Conservation (phyloP, 2,888 invertebrate genomes). For the Diarsia brunnea region DNA sequence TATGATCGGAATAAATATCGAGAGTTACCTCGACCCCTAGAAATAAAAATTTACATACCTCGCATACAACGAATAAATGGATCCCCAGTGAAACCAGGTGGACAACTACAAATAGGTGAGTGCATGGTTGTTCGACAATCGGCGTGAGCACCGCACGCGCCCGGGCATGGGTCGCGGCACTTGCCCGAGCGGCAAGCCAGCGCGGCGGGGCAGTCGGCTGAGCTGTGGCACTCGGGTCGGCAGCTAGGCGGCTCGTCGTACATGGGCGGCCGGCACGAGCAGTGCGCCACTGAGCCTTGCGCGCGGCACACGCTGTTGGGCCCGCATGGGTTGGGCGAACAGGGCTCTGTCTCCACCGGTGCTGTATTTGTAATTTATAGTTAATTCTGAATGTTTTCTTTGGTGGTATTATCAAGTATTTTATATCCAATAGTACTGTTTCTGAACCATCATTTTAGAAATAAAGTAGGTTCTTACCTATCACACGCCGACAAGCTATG, state of each 20-base stretch:
- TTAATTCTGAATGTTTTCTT: constrained; percentile 15
- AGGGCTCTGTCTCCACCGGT: constrained; percentile 87
- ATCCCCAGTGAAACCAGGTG: constrained; percentile 93
- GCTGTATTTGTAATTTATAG: constrained; percentile 68
- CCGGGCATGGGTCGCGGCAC: constrained; percentile 94
- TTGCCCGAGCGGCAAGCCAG: constrained; percentile 92
- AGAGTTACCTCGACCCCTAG: neutral
- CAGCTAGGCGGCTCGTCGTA: constrained; percentile 94
- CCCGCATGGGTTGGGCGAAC: constrained; percentile 93
- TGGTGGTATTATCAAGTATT: neutral
- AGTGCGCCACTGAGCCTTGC: constrained; percentile 92
- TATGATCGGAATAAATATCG: neutral
- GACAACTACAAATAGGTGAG: constrained; percentile 94
- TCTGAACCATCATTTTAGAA: neutral
- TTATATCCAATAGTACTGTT: neutral
- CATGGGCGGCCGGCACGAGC: constrained; percentile 93
- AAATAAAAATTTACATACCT: constrained; percentile 85
- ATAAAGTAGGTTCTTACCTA: constrained; percentile 76
- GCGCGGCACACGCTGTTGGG: constrained; percentile 93
- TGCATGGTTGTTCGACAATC: constrained; percentile 94
- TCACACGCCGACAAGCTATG: constrained; percentile 91
- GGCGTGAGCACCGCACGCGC: constrained; percentile 94
- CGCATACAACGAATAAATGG: constrained; percentile 93
- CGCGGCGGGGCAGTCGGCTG: constrained; percentile 92
- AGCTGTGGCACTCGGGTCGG: constrained; percentile 93